Conservation (phyloP, 2,797 vertebrate genomes). For the Manis javanica region DNA sequence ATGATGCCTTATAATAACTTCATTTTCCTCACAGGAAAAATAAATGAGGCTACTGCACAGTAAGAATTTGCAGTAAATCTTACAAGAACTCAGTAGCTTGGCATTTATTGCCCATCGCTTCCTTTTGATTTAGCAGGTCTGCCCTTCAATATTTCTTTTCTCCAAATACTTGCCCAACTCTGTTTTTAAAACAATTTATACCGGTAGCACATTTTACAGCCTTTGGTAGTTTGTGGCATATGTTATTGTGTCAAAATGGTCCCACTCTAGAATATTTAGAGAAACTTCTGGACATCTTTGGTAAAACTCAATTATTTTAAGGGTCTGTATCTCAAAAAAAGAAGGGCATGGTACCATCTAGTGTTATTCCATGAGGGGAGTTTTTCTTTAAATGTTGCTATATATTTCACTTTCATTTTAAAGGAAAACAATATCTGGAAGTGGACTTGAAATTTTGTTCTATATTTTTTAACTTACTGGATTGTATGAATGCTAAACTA, state of each 20-base stretch:
- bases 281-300: slow-evolving; percentile 70
- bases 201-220: slow-evolving; percentile 77
- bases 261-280: slow-evolving; percentile 77
- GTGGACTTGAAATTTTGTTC: not conserved
- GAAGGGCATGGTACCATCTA: slow-evolving; percentile 29
- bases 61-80: slow-evolving; percentile 81
- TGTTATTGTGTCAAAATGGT: slow-evolving; percentile 71
- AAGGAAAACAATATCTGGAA: slow-evolving; percentile 17
- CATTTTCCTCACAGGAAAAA: slow-evolving; percentile 80
- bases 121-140: slow-evolving; percentile 82
- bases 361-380: slow-evolving; percentile 1
- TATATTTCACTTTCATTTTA: slow-evolving; percentile 38
- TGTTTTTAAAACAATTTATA: slow-evolving; percentile 83
- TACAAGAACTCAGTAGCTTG: slow-evolving; percentile 60
- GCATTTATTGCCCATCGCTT: slow-evolving; percentile 80
- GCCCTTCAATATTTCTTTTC: slow-evolving; percentile 77
- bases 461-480: not conserved
- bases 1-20: slow-evolving; percentile 81
- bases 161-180: slow-evolving; percentile 80
- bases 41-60: slow-evolving; percentile 73
- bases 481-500: not conserved
- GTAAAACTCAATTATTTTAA: slow-evolving; percentile 78
- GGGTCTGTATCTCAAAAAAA: slow-evolving; percentile 65
- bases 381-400: slow-evolving; percentile 64
- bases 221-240: slow-evolving; percentile 72